Conservation (phyloP, 1,140 invertebrate species). For the Drosophila prosaltans region DNA sequence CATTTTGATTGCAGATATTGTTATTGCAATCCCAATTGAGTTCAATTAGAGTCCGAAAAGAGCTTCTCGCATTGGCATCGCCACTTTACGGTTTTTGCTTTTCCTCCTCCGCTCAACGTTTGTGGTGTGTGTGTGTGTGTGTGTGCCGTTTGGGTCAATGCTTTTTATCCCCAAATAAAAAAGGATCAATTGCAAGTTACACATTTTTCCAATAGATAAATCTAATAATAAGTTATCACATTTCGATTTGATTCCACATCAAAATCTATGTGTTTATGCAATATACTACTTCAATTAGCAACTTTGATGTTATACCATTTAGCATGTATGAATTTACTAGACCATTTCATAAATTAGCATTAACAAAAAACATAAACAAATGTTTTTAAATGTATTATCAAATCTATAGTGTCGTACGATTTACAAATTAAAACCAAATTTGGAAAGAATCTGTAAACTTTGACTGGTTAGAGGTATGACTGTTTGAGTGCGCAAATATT, state of each 20-base stretch:
- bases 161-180: background rate
- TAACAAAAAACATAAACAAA: too few relatives aligned
- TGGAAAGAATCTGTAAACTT: too few relatives aligned
- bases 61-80: conserved; percentile 36
- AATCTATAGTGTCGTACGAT: too few relatives aligned
- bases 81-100: background rate
- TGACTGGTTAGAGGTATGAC: too few relatives aligned
- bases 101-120: background rate
- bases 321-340: background rate
- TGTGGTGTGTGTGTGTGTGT: background rate
- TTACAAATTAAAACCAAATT: too few relatives aligned
- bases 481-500: background rate
- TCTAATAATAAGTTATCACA: background rate
- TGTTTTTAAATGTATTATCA: too few relatives aligned
- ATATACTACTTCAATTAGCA: conserved; percentile 3
- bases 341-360: conserved; percentile 1
- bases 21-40: conserved; percentile 73
- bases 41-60: conserved; percentile 65
- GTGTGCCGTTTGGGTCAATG: background rate
- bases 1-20: conserved; percentile 69
- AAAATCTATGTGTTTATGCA: background rate
- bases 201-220: background rate
- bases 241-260: background rate
- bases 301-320: background rate
- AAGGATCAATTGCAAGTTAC: background rate